Conservation (phyloP, 2,888 invertebrate species). For the Drosophila anomelani region DNA sequence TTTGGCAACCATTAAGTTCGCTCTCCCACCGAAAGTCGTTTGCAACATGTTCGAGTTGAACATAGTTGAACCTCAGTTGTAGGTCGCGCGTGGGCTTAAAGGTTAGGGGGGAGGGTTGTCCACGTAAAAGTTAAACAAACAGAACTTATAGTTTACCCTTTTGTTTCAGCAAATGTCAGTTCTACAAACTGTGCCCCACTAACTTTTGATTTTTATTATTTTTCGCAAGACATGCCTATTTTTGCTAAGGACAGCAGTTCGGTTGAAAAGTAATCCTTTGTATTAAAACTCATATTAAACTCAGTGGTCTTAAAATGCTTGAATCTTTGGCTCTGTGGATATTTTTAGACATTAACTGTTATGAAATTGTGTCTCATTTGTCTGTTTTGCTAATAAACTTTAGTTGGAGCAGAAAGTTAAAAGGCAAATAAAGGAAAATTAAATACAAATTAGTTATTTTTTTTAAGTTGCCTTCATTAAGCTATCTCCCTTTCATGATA, state of each 20-base stretch:
- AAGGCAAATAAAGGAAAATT: too few relatives aligned
- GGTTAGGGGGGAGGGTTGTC: background rate
- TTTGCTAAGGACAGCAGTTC: background rate
- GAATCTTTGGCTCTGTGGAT: background rate
- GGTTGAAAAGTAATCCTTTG: background rate
- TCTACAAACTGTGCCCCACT: background rate
- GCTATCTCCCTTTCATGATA: too few relatives aligned
- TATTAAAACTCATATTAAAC: background rate
- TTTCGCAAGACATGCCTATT: background rate
- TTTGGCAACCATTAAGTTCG: background rate
- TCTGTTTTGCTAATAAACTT: background rate
- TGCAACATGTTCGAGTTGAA: slow-evolving; percentile 26
- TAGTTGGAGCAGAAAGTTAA: too few relatives aligned
- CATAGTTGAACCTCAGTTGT: background rate
- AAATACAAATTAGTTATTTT: too few relatives aligned
- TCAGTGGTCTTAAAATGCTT: background rate
- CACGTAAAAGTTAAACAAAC: slow-evolving; percentile 7
- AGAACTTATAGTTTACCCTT: background rate
- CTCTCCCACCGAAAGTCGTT: background rate
- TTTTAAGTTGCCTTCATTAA: background rate
- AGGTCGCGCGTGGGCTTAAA: background rate
- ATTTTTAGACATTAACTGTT: background rate
- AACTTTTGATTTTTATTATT: slow-evolving; percentile 4
- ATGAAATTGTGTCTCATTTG: background rate
- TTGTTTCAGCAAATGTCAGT: background rate